Evolutionary conservation across 2,888 invertebrate species (phyloP), one percentile per base, ranked within the genome.

Genomic region (Dione vanillae): DNA sequence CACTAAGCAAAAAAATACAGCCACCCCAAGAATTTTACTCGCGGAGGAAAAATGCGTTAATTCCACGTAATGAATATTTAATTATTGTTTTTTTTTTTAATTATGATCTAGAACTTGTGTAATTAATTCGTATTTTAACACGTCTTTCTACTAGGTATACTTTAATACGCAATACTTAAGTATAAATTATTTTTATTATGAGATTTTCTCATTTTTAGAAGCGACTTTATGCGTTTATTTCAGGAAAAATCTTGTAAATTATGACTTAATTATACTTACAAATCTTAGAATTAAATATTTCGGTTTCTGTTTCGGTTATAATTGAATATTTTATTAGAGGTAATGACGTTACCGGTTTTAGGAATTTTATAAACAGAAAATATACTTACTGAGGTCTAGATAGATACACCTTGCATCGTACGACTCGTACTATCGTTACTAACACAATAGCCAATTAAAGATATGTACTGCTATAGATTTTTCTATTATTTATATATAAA

Each of bases 21-120:
- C 67, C 65, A 56, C 78, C 79, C 78, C 72, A 74, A 77, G 82
- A 84, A 80, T 83, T 84, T 81, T 79, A 75, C 75, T 73, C 77
- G 76, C 71, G 69, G 74, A 81, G 79, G 83, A 82, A 78, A 82
- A 85, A 84, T 81, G 84, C 82, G 85, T 84, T 89, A 89, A 90
- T 88, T 86, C 82, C 79, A 75, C 75, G 80, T 88, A 89, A 91
- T 90, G 89, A 90, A 90, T 90, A 89, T 90, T 90, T 88, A 90
- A 89, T 89, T 86, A 85, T 88, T 89, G 83, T 87, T 89, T 85
- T 85, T 81, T 72, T 80, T 82, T 83, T 84, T 82, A 81, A 80
- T 78, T 79, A 83, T 84, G 83, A 83, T 81, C 83, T 80, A 85
- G 82, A 87, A 87, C 86, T 86, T 80, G 78, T 78, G 75, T 87